Evolutionary conservation across 2,113 vertebrate species (phyloP).

Genomic region (Ceyx melanurus): DNA sequence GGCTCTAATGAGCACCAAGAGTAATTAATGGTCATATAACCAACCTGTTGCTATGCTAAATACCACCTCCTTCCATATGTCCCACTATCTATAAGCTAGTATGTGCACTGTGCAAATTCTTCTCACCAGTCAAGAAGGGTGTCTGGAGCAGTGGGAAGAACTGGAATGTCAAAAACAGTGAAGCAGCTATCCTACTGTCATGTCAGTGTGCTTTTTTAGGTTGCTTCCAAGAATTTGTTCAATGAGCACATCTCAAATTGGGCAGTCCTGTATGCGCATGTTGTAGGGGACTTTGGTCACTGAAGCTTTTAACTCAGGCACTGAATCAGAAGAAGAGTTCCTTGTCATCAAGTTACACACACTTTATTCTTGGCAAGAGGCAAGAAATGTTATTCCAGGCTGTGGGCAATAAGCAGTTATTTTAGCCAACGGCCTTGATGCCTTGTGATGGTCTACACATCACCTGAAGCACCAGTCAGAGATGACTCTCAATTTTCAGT

Average conservation of each 20-base stretch:
- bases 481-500: not conserved
- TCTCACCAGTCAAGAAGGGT: not conserved
- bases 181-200: not conserved
- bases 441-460: not conserved
- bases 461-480: slow-evolving; percentile 13
- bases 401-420: not conserved
- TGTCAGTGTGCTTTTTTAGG: not conserved
- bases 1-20: not conserved
- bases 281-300: not conserved
- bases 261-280: not conserved
- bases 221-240: not conserved
- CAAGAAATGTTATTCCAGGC: slow-evolving; percentile 6
- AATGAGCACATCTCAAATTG: not conserved
- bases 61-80: not conserved
- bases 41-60: not conserved
- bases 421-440: not conserved
- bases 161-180: not conserved
- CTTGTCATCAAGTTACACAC: slow-evolving; percentile 1
- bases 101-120: fast-evolving
- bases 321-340: slow-evolving; percentile 53
- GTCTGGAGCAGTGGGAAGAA: not conserved
- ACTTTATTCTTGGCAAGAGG: slow-evolving; percentile 22
- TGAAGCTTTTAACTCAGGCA: not conserved
- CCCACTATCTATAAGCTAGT: not conserved
- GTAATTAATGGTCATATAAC: not conserved